phyloP scores from a whole-genome alignment of 2,113 vertebrate genomes.

The Stomatorhinus ivindoensis region DNA sequence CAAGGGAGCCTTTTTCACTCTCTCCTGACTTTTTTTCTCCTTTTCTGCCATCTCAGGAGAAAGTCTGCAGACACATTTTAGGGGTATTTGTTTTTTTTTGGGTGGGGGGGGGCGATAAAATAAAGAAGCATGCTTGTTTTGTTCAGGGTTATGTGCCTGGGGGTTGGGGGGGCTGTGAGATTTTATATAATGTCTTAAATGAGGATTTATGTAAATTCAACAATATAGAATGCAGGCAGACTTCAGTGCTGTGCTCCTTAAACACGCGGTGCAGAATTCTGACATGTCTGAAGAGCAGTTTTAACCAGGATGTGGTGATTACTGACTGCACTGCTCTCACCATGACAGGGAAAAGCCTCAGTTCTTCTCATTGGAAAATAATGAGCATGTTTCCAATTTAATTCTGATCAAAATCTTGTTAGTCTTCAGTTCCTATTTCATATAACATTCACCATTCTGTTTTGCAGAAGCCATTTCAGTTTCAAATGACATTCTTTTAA shows the following conservation, averaged over 20 bases:
- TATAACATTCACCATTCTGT: neutral
- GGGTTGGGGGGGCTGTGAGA: conserved; percentile 25
- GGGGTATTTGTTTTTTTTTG: conserved; percentile 30
- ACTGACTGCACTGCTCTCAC: neutral
- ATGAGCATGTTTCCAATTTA: neutral
- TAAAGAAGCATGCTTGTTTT: conserved; percentile 38
- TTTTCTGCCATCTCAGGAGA: conserved; percentile 43
- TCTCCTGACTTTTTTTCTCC: conserved; percentile 29
- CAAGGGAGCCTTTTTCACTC: conserved; percentile 40
- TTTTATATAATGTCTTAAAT: conserved; percentile 46
- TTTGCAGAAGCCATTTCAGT: neutral
- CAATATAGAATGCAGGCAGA: conserved; percentile 46
- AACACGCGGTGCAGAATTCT: conserved; percentile 28
- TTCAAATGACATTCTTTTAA: neutral
- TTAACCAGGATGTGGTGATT: conserved; percentile 43
- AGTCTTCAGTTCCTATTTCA: neutral
- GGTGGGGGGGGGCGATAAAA: neutral
- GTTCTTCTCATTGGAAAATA: neutral
- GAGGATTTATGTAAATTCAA: conserved; percentile 43
- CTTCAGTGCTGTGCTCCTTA: conserved; percentile 39
- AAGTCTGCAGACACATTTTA: conserved; percentile 34
- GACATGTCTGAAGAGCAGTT: conserved; percentile 42
- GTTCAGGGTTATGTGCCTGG: conserved; percentile 28
- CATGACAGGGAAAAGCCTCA: neutral
- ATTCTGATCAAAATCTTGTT: neutral